Percentiles rank a stretch among this genome's conserved stretches.
Conservation (phyloP, 1,140 invertebrate genomes). For the Diorhabda elongata region DNA sequence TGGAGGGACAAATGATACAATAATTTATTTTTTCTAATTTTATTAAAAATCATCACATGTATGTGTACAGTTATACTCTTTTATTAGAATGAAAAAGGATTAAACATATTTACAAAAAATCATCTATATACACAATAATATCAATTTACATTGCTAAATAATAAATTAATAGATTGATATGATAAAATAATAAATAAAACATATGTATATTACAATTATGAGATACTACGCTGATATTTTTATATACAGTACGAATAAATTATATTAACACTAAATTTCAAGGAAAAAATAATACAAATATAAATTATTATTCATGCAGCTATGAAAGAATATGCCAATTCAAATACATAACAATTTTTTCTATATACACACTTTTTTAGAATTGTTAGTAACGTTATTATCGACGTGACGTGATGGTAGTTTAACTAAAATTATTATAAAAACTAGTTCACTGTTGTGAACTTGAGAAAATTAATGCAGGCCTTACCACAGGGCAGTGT, state of each 20-base stretch:
- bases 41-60: not conserved
- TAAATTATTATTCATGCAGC: too few relatives aligned
- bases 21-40: not conserved
- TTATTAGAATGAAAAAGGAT: constrained; percentile 30
- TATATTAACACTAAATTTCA: not conserved
- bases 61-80: not conserved
- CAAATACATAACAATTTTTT: too few relatives aligned
- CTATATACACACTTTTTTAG: too few relatives aligned
- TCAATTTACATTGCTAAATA: constrained; percentile 26
- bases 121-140: constrained; percentile 22
- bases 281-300: constrained; percentile 6
- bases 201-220: constrained; percentile 31
- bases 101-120: constrained; percentile 20
- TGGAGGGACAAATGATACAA: not conserved
- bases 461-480: too few relatives aligned
- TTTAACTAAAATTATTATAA: too few relatives aligned
- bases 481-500: too few relatives aligned
- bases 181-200: constrained; percentile 26
- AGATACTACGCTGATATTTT: constrained; percentile 34
- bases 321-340: too few relatives aligned
- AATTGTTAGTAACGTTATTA: too few relatives aligned
- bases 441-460: too few relatives aligned
- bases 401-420: too few relatives aligned
- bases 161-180: constrained; percentile 26
- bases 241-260: constrained; percentile 36